Conservation (phyloP, 2,888 invertebrate genomes). For the Alloplasta piceator region DNA sequence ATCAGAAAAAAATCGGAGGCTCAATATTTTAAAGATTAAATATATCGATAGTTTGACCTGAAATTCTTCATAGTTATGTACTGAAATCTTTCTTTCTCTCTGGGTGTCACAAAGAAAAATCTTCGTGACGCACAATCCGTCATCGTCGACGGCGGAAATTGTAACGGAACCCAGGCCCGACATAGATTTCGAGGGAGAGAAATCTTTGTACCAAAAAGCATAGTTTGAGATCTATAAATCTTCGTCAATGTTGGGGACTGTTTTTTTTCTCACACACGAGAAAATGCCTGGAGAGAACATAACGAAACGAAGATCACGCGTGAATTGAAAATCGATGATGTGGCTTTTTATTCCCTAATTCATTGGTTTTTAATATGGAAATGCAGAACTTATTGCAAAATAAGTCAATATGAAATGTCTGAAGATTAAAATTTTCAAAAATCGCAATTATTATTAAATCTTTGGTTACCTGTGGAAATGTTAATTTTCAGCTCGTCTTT, state of each 20-base stretch:
- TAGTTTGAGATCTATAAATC: constrained; percentile 29
- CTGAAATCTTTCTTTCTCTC: neutral
- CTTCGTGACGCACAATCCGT: constrained; percentile 44
- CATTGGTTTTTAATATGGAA: too few species aligned
- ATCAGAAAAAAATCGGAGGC: too few species aligned
- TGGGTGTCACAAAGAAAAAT: constrained; percentile 13
- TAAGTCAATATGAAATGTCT: too few species aligned
- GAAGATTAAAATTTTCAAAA: too few species aligned
- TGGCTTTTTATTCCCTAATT: neutral
- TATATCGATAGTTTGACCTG: too few species aligned
- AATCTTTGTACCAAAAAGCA: neutral
- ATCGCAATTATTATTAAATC: too few species aligned
- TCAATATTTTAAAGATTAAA: too few species aligned
- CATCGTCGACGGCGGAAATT: constrained; percentile 22
- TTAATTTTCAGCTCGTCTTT: too few species aligned
- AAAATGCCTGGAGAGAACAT: constrained; percentile 21
- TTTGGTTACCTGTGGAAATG: too few species aligned
- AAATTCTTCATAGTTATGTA: neutral
- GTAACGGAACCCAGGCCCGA: neutral
- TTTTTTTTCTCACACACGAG: constrained; percentile 1
- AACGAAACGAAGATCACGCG: constrained; percentile 30
- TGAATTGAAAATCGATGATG: constrained; percentile 25
- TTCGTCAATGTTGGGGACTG: constrained; percentile 32
- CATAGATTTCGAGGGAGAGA: constrained; percentile 2
- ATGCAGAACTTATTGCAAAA: too few species aligned